Conservation (phyloP, 1,140 invertebrate species). For the Camponotus pennsylvanicus region DNA sequence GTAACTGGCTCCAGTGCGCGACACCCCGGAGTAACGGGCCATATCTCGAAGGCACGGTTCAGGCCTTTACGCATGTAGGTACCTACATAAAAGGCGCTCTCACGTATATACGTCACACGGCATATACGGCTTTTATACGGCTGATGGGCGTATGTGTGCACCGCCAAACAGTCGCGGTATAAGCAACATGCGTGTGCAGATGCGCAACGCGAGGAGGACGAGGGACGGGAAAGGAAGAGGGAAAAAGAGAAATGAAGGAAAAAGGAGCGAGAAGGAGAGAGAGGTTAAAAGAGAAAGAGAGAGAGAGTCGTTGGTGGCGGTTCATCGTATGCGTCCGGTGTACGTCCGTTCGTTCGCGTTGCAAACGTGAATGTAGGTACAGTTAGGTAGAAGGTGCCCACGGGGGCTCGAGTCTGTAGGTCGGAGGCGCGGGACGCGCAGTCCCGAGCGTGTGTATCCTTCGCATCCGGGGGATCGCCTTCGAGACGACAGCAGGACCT, state of each 20-base stretch:
- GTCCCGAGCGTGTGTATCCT: constrained; percentile 70
- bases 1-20: constrained; percentile 85
- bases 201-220: constrained; percentile 33
- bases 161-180: constrained; percentile 33
- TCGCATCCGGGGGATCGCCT: constrained; percentile 80
- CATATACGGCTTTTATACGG: neutral
- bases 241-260: neutral
- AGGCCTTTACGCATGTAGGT: constrained; percentile 76
- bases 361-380: constrained; percentile 79
- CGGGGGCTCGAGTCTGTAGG: constrained; percentile 82
- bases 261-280: neutral
- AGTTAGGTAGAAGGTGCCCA: constrained; percentile 82
- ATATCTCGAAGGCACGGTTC: constrained; percentile 80
- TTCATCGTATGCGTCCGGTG: constrained; percentile 66
- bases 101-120: constrained; percentile 50
- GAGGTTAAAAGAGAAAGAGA: neutral
- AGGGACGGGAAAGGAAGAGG: constrained; percentile 3
- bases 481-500: constrained; percentile 82
- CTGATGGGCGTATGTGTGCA: constrained; percentile 32
- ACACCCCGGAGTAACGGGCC: constrained; percentile 84
- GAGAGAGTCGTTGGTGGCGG: constrained; percentile 46
- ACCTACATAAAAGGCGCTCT: constrained; percentile 81
- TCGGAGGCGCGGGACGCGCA: constrained; percentile 79
- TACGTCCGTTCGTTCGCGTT: constrained; percentile 75
- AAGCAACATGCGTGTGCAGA: constrained; percentile 48